Conservation (phyloP, 2,888 invertebrate species). For the Cryptus armator region DNA sequence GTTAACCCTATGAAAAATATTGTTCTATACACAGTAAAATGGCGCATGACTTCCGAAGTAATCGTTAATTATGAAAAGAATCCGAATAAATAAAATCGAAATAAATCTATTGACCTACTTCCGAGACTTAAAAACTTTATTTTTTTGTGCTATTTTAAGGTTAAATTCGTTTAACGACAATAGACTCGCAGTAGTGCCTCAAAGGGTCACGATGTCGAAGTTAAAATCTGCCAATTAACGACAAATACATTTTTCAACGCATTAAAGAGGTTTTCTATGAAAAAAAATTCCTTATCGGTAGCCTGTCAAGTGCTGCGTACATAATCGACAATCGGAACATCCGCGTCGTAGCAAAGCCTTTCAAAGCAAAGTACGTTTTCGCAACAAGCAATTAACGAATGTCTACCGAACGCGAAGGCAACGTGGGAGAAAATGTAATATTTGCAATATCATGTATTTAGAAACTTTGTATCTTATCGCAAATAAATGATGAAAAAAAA, state of each 20-base stretch:
- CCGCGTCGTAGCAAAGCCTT: not conserved
- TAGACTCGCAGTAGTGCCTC: not conserved
- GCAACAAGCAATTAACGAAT: conserved; percentile 6
- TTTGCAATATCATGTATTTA: not conserved
- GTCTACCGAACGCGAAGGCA: not conserved
- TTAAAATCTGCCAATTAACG: not conserved
- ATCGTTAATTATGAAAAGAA: not conserved
- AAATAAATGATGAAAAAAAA: not conserved
- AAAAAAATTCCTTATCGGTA: not conserved
- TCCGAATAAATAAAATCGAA: not conserved
- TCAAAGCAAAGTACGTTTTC: conserved; percentile 13
- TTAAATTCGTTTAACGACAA: not conserved
- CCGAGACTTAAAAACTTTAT: not conserved
- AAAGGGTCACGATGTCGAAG: not conserved
- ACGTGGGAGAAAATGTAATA: not conserved
- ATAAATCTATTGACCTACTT: not conserved
- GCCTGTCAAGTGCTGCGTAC: not conserved
- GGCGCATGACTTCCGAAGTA: not conserved
- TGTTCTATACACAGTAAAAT: not conserved
- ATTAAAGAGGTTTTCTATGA: not conserved
- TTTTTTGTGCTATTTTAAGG: not conserved
- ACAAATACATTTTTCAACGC: not conserved
- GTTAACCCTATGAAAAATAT: not conserved
- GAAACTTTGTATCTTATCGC: not conserved
- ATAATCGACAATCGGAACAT: conserved; percentile 4